Base-by-base conservation (phyloP, 2,888 invertebrate species). In the Cryptosula pallasiana region DNA sequence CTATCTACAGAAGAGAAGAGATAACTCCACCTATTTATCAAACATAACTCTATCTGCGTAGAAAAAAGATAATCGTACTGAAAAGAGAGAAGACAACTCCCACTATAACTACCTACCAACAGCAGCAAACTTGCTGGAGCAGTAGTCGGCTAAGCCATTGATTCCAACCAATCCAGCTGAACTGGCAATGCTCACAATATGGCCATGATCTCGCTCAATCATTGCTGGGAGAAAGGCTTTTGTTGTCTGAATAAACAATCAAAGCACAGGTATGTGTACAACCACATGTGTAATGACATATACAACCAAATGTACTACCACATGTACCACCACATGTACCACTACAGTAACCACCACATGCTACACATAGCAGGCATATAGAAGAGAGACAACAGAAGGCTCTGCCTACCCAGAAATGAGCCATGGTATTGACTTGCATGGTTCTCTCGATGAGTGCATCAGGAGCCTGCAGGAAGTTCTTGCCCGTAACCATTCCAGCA, bases 161-260 rank as follows among this genome's bases (percentile, higher is more conserved):
- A 92, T 89, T 13, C 94, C 92, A 70, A 91, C 89, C 83, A 92
- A 89, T 36, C 94, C 94, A 0, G 95, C 93, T 87, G 95, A 88
- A 74, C 94, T 94, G 0, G 96, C 94, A 73, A 97, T 91, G 72
- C 92, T 94, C 13, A 96, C 94, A 76, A 98, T 90, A 84, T 97
- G 97, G 5, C 97, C 97, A 77, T 91, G 90, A 80, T 93, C 90
- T 57, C 89, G 88, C 79, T 91, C 89, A 74, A 96, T 89, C 97
- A 97, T 97, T 69, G 88, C 88, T 34, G 95, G 95, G 75, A 96
- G 87, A 86, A 96, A 96, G 9, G 94, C 92, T 87, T 95, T 95
- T 55, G 91, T 90, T 16, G 95, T 95, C 95, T 95, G 75, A n/a
- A n/a, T n/a, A n/a, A n/a, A n/a, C n/a, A n/a, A n/a, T n/a, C n/a